Base-by-base conservation (phyloP, 2,113 vertebrate species). In the Psittacus erithacus region DNA sequence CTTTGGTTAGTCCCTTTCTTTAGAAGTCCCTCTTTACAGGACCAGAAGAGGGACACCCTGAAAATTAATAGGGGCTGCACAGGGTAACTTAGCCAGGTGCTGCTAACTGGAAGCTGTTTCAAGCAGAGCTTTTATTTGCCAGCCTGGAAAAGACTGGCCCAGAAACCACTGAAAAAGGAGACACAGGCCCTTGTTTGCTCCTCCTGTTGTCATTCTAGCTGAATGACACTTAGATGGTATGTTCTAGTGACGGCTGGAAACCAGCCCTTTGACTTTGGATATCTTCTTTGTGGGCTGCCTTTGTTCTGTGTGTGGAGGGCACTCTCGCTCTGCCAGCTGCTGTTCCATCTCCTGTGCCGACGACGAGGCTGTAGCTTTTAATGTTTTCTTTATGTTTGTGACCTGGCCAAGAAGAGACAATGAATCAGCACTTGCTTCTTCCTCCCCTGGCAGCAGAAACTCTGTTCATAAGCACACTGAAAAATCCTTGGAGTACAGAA, bases 241-340 rank as follows among this genome's bases (percentile, higher is more conserved):
- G 95, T 96, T 97, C 97, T 98, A 98, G 97, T 98, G 98, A 95
- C 98, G 98, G 97, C 98, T 98, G 96, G 98, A 98, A 82, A 98
- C 98, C 96, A 98, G 98, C 97, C 98, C 98, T 97, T 98, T 98
- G 96, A 98, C 98, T 98, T 98, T 98, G 97, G 98, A 98, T 97
- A 98, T 98, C 98, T 98, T 98, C 97, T 98, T 98, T 95, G 97
- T 97, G 91, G 98, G 97, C 91, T 98, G 98, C 95, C 98, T 97
- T 96, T 98, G 98, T 96, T 98, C 98, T 31, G 97, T 81, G 25
- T 98, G 98, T 46, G 98, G 96, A 44, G 97, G 97, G 50, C 97
- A 98, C 85, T 98, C 98, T 90, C 98, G 97, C 75, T 98, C 98
- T 24, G 97, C 97, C 94, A 98, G 91, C 93, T 98, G 98, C 82